These are phyloP conservation scores for Rattus norvegicus DNA, from an alignment of 2,113 vertebrate species.

Conservation along the genomic window DNA sequence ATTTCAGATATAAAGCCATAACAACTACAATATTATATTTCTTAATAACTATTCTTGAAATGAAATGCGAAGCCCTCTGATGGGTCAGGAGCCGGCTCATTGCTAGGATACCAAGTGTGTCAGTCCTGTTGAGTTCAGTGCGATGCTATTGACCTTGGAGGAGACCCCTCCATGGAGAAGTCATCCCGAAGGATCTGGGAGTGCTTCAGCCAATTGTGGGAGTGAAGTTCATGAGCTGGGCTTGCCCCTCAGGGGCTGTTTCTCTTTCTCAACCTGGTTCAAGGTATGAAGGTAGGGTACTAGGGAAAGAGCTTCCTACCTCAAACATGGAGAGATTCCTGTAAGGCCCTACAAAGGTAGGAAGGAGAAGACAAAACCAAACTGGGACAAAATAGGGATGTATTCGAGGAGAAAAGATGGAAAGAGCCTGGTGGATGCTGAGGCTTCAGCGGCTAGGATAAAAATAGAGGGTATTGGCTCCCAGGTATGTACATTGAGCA, in stretches of 20 bases:
- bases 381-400: not conserved
- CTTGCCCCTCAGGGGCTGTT: not conserved
- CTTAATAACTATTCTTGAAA: not conserved
- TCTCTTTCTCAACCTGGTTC: not conserved
- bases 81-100: not conserved
- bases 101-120: not conserved
- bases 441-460: not conserved
- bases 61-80: not conserved
- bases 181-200: not conserved
- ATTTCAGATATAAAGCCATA: not conserved
- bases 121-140: not conserved
- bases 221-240: not conserved
- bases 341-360: not conserved
- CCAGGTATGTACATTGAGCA: not conserved
- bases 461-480: not conserved
- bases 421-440: not conserved
- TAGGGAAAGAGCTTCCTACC: not conserved
- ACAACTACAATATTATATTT: not conserved
- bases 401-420: not conserved
- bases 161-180: not conserved
- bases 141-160: not conserved
- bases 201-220: not conserved
- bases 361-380: not conserved
- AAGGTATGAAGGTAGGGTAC: not conserved
- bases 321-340: not conserved